phyloP scores from a whole-genome alignment of 2,888 invertebrate species.

The Aproaerema taeniolella region DNA sequence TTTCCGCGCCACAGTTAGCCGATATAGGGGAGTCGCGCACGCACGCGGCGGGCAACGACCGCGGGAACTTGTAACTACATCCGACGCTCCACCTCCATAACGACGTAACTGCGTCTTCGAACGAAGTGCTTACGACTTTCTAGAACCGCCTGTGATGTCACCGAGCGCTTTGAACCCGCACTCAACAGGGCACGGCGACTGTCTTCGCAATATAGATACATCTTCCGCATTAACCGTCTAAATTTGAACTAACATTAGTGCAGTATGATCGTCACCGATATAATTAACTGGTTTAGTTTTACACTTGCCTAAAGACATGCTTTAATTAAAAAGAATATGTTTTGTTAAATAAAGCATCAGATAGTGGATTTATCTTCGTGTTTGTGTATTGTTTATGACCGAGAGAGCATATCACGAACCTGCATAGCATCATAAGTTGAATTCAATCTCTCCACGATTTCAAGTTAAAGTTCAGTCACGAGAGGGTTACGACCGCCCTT shows the following conservation, averaged over 20 bases:
- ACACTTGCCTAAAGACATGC: too few relatives aligned
- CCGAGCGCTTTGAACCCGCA: constrained; percentile 60
- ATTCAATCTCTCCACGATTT: constrained; percentile 11
- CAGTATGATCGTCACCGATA: too few relatives aligned
- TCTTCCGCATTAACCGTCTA: constrained; percentile 41
- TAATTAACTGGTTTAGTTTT: too few relatives aligned
- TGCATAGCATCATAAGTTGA: constrained; percentile 9
- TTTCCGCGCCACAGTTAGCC: constrained; percentile 49
- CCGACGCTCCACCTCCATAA: constrained; percentile 41
- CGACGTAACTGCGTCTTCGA: constrained; percentile 41
- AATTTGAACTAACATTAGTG: constrained; percentile 15
- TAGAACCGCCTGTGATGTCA: constrained; percentile 26
- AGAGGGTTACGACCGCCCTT: constrained; percentile 41
- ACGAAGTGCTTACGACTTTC: constrained; percentile 35
- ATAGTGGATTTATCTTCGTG: too few relatives aligned
- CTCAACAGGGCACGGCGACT: constrained; percentile 44
- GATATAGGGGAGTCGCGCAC: constrained; percentile 65
- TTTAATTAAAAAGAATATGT: too few relatives aligned
- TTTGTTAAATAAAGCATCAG: too few relatives aligned
- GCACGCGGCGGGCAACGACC: constrained; percentile 68
- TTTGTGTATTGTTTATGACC: too few relatives aligned
- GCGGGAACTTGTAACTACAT: constrained; percentile 76
- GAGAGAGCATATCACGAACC: constrained; percentile 1
- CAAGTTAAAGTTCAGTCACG: constrained; percentile 32
- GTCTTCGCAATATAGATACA: constrained; percentile 51